Conservation (phyloP, 1,140 invertebrate genomes). For the Drosophila carrolli region DNA sequence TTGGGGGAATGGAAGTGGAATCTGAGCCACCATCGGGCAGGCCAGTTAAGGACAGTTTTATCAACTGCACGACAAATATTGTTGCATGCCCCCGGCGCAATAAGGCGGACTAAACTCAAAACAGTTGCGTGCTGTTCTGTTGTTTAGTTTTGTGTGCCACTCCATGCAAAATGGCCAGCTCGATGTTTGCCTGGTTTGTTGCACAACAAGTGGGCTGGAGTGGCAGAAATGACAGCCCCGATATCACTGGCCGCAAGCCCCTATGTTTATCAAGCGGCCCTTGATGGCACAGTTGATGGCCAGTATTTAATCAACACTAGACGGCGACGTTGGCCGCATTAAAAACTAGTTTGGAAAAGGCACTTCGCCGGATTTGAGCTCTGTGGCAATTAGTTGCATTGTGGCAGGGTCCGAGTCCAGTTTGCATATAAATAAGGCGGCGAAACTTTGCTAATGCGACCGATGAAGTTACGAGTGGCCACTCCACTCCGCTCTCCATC, state of each 20-base stretch:
- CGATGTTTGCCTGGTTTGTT: slow-evolving; percentile 36
- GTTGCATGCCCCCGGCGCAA: slow-evolving; percentile 55
- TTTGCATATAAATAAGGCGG: slow-evolving; percentile 63
- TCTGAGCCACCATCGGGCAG: slow-evolving; percentile 26
- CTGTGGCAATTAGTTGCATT: slow-evolving; percentile 48
- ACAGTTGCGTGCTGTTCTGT: slow-evolving; percentile 36
- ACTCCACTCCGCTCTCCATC: neutral
- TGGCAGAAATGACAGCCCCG: slow-evolving; percentile 25
- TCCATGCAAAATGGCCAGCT: slow-evolving; percentile 41
- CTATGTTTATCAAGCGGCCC: slow-evolving; percentile 33
- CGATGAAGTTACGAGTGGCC: slow-evolving; percentile 48
- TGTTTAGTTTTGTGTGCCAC: slow-evolving; percentile 46
- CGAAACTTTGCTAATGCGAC: slow-evolving; percentile 59
- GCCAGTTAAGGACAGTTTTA: slow-evolving; percentile 47
- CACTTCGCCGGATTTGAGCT: neutral
- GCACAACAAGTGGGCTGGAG: slow-evolving; percentile 36
- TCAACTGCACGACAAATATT: slow-evolving; percentile 63
- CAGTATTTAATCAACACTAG: slow-evolving; percentile 72
- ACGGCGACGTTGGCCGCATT: slow-evolving; percentile 22
- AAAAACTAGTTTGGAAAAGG: slow-evolving; percentile 4
- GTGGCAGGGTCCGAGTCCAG: slow-evolving; percentile 25
- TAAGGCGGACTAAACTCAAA: slow-evolving; percentile 39
- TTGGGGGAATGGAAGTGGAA: slow-evolving; percentile 11
- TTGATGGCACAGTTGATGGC: slow-evolving; percentile 38
- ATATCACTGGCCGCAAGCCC: slow-evolving; percentile 21